Conservation (phyloP, 2,113 vertebrate genomes). For the Vombatus ursinus region DNA sequence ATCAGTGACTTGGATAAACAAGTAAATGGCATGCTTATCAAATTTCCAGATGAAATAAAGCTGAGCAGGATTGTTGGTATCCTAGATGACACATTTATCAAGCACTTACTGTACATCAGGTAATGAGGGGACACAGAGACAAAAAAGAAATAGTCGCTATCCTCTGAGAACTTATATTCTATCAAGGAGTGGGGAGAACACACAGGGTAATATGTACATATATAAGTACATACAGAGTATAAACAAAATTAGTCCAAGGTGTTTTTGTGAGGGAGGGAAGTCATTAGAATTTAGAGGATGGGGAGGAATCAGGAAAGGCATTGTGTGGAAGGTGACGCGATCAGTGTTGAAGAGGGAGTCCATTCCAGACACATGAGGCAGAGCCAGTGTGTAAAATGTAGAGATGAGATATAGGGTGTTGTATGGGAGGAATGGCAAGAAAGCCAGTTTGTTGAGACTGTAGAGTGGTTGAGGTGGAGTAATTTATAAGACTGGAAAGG, state of each 20-base stretch:
- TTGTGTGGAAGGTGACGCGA: neutral
- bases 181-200: no score
- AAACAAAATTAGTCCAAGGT: neutral
- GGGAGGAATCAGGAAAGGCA: neutral
- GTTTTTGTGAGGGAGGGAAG: neutral
- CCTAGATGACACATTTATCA: neutral
- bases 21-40: neutral
- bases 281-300: neutral
- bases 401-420: neutral
- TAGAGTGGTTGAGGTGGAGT: neutral
- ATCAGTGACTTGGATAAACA: neutral
- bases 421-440: neutral
- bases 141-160: neutral
- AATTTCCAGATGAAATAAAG: neutral
- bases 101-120: neutral
- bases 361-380: neutral
- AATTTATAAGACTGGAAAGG: neutral
- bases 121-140: neutral
- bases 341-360: neutral
- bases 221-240: neutral
- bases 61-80: neutral
- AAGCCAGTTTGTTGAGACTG: neutral
- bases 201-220: neutral
- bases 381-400: neutral
- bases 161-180: neutral